Conservation (phyloP, 2,113 vertebrate genomes). For the Nyctereutes procyonoides region DNA sequence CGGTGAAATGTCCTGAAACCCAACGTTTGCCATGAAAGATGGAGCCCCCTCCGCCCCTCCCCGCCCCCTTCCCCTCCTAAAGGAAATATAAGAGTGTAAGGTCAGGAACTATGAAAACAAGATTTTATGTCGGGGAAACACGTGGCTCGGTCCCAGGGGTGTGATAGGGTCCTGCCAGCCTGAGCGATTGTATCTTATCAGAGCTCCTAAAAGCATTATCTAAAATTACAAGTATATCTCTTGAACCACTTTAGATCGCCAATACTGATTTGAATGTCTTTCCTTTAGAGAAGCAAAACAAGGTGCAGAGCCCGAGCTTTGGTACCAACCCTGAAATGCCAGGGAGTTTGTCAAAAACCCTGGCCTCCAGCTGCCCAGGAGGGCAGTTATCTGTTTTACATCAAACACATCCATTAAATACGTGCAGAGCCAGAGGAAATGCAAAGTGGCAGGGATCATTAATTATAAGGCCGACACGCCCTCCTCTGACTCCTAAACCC, state of each 20-base stretch:
- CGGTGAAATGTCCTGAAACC: background rate
- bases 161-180: background rate
- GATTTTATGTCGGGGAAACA: slow-evolving; percentile 17
- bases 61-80: background rate
- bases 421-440: slow-evolving; percentile 54
- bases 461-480: background rate
- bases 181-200: slow-evolving; percentile 65
- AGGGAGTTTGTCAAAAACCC: background rate
- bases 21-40: background rate
- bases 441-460: slow-evolving; percentile 47
- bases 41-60: too few relatives aligned
- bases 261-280: slow-evolving; percentile 60
- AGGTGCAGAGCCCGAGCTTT: background rate
- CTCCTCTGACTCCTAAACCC: slow-evolving; percentile 55
- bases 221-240: slow-evolving; percentile 68
- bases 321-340: background rate
- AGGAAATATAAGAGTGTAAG: background rate
- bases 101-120: slow-evolving; percentile 22
- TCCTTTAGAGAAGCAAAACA: slow-evolving; percentile 27
- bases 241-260: slow-evolving; percentile 73
- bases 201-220: slow-evolving; percentile 70
- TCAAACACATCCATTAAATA: background rate
- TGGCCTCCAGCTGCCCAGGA: background rate
- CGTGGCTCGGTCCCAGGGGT: background rate
- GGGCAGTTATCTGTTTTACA: background rate